phyloP scores from a whole-genome alignment of 2,797 vertebrate species.

The Scyliorhinus canicula region DNA sequence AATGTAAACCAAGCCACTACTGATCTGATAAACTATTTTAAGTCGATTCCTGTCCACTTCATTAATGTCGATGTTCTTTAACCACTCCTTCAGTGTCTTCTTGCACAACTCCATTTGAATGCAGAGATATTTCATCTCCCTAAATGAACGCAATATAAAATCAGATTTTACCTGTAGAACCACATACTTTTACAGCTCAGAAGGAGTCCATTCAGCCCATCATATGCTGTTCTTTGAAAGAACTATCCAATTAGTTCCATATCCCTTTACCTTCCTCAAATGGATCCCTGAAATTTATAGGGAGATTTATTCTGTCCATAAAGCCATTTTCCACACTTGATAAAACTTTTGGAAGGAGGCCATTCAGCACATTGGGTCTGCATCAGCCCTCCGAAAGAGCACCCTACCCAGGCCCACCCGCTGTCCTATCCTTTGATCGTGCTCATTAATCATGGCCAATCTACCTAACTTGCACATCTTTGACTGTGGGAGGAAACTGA shows the following conservation, averaged over 20 bases:
- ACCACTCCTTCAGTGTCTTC: neutral
- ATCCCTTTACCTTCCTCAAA: neutral
- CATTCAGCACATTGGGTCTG: no score
- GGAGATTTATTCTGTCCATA: neutral
- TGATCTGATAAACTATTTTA: neutral
- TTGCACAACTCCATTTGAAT: constrained; percentile 31
- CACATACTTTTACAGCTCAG: neutral
- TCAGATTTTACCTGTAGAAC: neutral
- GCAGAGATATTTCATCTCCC: neutral
- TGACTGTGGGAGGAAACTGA: no score
- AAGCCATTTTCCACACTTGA: neutral
- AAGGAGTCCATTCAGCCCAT: neutral
- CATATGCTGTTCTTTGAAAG: neutral
- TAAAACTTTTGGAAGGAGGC: neutral
- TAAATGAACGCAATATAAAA: neutral
- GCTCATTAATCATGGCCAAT: no score
- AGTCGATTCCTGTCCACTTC: neutral
- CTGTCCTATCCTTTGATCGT: no score
- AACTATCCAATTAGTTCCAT: neutral
- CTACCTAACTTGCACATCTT: no score
- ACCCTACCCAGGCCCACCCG: no score
- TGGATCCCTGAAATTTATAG: neutral
- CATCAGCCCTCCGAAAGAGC: no score
- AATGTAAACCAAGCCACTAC: constrained; percentile 5
- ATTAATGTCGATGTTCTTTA: neutral